Percentiles rank a stretch among this genome's conserved stretches.
Evolutionary conservation across 1,140 invertebrate species (phyloP).

Genomic region (Camponotus vicinus): DNA sequence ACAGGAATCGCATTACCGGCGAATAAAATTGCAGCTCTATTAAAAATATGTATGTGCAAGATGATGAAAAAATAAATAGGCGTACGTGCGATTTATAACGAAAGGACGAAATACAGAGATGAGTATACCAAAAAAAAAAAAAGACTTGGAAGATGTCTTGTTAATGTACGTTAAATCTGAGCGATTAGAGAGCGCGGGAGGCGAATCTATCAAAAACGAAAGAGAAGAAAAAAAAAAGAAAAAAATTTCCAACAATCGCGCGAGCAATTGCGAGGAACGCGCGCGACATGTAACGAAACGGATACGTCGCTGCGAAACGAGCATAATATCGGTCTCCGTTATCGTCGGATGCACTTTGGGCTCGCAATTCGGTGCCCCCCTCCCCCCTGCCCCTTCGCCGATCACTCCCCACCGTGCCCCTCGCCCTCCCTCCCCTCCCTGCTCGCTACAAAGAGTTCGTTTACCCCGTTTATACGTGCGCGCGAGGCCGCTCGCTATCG

Average conservation of each 20-base stretch:
- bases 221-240: too few relatives aligned
- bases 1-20: neutral
- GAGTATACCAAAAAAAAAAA: too few relatives aligned
- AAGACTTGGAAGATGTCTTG: too few relatives aligned
- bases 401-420: neutral
- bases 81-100: neutral
- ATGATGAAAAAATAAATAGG: conserved; percentile 10
- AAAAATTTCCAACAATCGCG: conserved; percentile 55
- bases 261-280: conserved; percentile 36
- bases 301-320: conserved; percentile 71
- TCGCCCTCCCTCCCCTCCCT: conserved; percentile 54
- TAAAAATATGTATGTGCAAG: neutral
- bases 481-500: conserved; percentile 81
- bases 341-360: conserved; percentile 79
- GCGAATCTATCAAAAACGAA: too few relatives aligned
- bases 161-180: too few relatives aligned
- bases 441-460: conserved; percentile 75
- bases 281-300: conserved; percentile 67
- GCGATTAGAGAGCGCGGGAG: too few relatives aligned
- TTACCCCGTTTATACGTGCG: conserved; percentile 76
- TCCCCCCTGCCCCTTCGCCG: neutral
- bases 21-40: neutral
- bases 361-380: conserved; percentile 76
- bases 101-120: neutral
- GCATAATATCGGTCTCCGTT: conserved; percentile 75